Percentiles rank a stretch among this genome's conserved stretches.
These are phyloP conservation scores for Selenia dentaria DNA, from an alignment of 2,888 invertebrate species.

Conservation along the genomic window DNA sequence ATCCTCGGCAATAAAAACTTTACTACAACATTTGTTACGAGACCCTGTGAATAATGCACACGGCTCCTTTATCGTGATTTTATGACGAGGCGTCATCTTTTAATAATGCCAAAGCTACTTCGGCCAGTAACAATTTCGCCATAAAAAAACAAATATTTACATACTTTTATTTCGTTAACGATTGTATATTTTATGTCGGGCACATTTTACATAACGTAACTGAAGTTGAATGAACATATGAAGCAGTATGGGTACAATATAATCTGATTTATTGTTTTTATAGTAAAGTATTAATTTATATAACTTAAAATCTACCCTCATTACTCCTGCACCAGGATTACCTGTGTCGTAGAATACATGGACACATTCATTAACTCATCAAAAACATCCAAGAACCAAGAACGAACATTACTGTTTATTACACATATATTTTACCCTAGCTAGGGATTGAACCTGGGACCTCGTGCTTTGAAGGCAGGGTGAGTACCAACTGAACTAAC, in stretches of 20 bases:
- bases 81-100: slow-evolving; percentile 50
- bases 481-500: no score
- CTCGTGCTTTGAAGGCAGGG: no score
- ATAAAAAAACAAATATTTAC: slow-evolving; percentile 40
- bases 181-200: slow-evolving; percentile 50
- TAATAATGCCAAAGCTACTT: slow-evolving; percentile 53
- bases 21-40: slow-evolving; percentile 35
- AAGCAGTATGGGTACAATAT: slow-evolving; percentile 3
- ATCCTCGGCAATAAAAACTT: slow-evolving; percentile 33
- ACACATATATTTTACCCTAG: no score
- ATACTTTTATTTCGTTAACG: slow-evolving; percentile 53
- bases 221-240: slow-evolving; percentile 26
- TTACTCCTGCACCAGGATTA: no score
- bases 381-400: no score
- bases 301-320: no score
- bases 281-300: no score
- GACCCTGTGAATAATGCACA: slow-evolving; percentile 58
- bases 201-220: slow-evolving; percentile 52
- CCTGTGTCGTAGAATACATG: no score
- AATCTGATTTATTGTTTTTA: no score
- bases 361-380: no score
- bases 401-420: no score
- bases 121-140: slow-evolving; percentile 30
- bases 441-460: no score
- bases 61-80: slow-evolving; percentile 56